These are phyloP conservation scores for Masticophis lateralis DNA, from an alignment of 2,797 vertebrate species.

Conservation along the genomic window DNA sequence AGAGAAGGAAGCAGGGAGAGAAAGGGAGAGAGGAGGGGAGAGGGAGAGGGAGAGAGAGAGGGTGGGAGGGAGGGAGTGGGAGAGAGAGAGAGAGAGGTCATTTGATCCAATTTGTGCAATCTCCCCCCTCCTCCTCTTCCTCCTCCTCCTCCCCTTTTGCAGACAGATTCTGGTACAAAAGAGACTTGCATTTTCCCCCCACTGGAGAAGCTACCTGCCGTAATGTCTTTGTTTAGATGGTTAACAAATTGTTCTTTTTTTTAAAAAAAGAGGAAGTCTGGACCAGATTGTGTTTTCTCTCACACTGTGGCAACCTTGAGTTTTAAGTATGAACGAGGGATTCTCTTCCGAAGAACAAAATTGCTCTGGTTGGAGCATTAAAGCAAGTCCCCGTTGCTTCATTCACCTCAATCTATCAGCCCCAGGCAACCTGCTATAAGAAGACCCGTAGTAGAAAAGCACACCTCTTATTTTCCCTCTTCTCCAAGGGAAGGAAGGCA, in stretches of 20 bases:
- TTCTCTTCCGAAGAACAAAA: neutral
- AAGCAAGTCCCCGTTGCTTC: neutral
- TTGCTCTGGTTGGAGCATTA: conserved; percentile 15
- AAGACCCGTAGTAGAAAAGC: neutral
- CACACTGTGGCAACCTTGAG: conserved; percentile 1
- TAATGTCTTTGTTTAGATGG: neutral
- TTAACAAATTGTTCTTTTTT: neutral
- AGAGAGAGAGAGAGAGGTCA: neutral
- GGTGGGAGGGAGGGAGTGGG: neutral
- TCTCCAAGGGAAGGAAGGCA: neutral
- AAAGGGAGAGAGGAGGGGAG: too few species aligned
- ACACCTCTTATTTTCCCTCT: neutral
- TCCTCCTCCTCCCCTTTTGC: neutral
- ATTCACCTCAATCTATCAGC: neutral
- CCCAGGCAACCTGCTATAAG: neutral
- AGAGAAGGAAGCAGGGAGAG: too few species aligned
- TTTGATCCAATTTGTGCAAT: neutral
- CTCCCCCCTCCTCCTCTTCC: neutral
- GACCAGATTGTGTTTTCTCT: neutral
- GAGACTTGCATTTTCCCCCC: neutral
- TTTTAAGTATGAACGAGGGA: neutral
- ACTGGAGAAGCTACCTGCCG: neutral
- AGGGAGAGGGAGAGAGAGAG: fast-evolving
- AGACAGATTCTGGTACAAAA: neutral
- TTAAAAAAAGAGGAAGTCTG: neutral